A percentile compares a stretch with the other conserved stretches of the same genome.
These are phyloP conservation scores for Hycleus phaleratus DNA, from an alignment of 1,140 invertebrate species.

Conservation along the genomic window DNA sequence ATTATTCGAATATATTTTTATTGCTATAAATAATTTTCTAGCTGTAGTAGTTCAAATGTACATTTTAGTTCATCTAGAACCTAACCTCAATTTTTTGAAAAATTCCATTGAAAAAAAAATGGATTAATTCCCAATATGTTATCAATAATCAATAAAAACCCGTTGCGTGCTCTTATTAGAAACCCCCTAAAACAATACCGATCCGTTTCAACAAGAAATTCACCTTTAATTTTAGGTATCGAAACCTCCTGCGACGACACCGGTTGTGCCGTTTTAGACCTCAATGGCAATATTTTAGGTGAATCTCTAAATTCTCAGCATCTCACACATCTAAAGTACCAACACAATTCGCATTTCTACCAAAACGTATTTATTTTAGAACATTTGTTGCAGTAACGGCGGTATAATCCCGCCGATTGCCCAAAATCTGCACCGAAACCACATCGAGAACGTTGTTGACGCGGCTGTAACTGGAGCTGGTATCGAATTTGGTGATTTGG, in stretches of 20 bases:
- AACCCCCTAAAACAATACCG: no score
- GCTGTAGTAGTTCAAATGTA: no score
- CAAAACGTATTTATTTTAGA: neutral
- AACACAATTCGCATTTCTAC: constrained; percentile 6
- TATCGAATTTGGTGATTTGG: constrained; percentile 63
- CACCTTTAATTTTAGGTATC: constrained; percentile 67
- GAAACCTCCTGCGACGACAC: constrained; percentile 99
- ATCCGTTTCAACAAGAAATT: no score
- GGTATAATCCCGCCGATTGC: constrained; percentile 88
- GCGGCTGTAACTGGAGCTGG: constrained; percentile 58
- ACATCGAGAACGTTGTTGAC: constrained; percentile 70
- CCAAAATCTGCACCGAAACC: constrained; percentile 65
- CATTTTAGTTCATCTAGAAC: no score
- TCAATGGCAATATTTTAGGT: constrained; percentile 62
- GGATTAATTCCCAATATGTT: no score
- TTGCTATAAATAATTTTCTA: no score
- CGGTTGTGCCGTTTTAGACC: constrained; percentile 78
- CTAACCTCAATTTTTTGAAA: no score
- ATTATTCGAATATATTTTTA: no score
- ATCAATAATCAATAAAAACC: no score
- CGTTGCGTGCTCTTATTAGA: no score
- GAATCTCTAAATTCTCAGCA: constrained; percentile 75
- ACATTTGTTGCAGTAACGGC: constrained; percentile 59
- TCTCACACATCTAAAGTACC: constrained; percentile 61
- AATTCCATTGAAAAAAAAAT: no score